A percentile compares a stretch with the other conserved stretches of the same genome.
phyloP scores from a whole-genome alignment of 2,113 vertebrate species.

The Rattus rattus region DNA sequence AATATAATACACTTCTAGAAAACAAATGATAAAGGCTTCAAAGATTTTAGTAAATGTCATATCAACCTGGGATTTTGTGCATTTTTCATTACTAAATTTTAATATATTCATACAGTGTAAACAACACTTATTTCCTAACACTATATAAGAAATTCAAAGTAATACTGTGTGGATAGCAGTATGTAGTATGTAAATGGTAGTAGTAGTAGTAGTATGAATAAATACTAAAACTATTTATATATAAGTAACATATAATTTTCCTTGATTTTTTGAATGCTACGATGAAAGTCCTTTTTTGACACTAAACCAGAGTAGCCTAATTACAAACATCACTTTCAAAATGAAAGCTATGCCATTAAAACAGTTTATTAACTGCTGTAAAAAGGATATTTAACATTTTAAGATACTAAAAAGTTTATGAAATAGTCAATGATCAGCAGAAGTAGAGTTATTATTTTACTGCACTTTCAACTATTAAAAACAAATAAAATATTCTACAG shows the following conservation, averaged over 20 bases:
- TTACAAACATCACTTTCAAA: not conserved
- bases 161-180: not conserved
- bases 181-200: too few relatives aligned
- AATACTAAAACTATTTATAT: not conserved
- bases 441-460: not conserved
- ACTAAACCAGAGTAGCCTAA: not conserved
- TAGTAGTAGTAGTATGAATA: not conserved
- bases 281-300: not conserved
- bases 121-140: not conserved
- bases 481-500: not conserved
- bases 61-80: not conserved
- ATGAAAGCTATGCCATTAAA: slow-evolving; percentile 20
- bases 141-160: not conserved
- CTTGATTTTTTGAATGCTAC: not conserved
- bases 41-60: not conserved
- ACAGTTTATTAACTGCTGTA: slow-evolving; percentile 32
- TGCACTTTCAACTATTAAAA: not conserved
- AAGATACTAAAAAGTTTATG: slow-evolving; percentile 16
- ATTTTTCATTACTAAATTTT: not conserved
- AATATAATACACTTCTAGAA: not conserved
- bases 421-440: not conserved
- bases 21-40: not conserved
- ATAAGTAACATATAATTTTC: slow-evolving; percentile 4
- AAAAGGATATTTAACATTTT: not conserved
- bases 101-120: not conserved